A percentile compares a stretch with the other conserved stretches of the same genome.
These are phyloP conservation scores for Trachops cirrhosus DNA, from an alignment of 2,797 vertebrate genomes.

Conservation along the genomic window DNA sequence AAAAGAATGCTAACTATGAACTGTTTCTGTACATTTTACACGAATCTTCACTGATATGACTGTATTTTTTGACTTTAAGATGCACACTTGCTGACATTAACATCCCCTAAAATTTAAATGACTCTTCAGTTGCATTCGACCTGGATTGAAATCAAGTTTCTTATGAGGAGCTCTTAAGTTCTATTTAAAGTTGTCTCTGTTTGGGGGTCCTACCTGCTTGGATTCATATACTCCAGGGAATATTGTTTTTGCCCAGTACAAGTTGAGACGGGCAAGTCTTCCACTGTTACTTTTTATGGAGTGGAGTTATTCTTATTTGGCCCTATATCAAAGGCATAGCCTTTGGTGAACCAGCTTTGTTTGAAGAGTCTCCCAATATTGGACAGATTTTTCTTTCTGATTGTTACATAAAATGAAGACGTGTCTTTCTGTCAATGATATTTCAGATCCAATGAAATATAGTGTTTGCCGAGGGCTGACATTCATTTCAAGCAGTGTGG, in stretches of 20 bases:
- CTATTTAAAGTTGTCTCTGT: background rate
- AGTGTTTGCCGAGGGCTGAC: background rate
- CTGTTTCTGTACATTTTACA: constrained; percentile 7
- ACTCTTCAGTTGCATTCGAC: background rate
- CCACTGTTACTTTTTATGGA: background rate
- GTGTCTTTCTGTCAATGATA: background rate
- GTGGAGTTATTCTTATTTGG: background rate
- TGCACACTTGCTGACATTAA: background rate
- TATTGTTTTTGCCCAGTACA: background rate
- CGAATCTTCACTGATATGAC: background rate
- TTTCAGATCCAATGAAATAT: background rate
- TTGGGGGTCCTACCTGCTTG: background rate
- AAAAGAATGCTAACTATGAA: constrained; percentile 6
- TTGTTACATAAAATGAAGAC: background rate
- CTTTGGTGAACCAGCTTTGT: background rate
- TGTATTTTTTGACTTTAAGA: background rate
- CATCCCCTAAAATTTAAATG: background rate
- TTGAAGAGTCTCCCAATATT: background rate
- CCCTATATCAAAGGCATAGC: background rate
- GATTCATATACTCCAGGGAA: background rate
- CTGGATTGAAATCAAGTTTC: constrained; percentile 36
- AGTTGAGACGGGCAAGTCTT: background rate
- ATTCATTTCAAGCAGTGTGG: background rate
- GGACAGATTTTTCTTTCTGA: background rate
- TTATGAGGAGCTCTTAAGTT: background rate